A percentile compares a stretch with the other conserved stretches of the same genome.
phyloP scores from a whole-genome alignment of 2,113 vertebrate genomes.

The Poecile atricapillus region DNA sequence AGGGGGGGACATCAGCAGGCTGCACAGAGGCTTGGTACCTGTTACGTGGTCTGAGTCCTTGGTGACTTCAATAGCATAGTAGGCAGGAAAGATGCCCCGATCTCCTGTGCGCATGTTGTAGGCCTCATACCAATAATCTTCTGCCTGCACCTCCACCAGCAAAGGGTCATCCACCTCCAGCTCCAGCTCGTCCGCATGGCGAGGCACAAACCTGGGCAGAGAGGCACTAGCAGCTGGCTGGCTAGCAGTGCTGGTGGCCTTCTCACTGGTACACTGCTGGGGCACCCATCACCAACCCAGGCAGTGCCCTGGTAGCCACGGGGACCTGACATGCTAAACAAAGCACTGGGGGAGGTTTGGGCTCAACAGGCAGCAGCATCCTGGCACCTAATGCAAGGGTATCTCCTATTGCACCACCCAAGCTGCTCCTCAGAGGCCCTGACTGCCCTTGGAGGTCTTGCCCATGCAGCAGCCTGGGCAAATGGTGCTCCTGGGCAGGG shows the following conservation, averaged over 20 bases:
- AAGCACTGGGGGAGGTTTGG: not conserved
- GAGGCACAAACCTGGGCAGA: conserved; percentile 87
- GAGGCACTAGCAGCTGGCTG: not conserved
- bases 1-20: not conserved
- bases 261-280: not conserved
- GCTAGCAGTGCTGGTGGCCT: not conserved
- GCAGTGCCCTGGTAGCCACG: not conserved
- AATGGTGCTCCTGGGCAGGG: not conserved
- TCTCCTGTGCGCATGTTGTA: conserved; percentile 95
- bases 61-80: conserved; percentile 91
- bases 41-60: conserved; percentile 84
- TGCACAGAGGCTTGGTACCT: conserved; percentile 69
- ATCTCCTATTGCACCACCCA: not conserved
- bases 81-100: conserved; percentile 91
- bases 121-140: conserved; percentile 97
- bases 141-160: conserved; percentile 92
- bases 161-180: conserved; percentile 94
- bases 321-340: not conserved
- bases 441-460: not conserved
- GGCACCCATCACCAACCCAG: not conserved
- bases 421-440: not conserved
- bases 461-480: not conserved
- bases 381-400: not conserved
- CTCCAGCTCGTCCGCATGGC: conserved; percentile 92
- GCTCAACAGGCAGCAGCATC: not conserved